phyloP scores from a whole-genome alignment of 2,888 invertebrate species.

The Athalia cordata region DNA sequence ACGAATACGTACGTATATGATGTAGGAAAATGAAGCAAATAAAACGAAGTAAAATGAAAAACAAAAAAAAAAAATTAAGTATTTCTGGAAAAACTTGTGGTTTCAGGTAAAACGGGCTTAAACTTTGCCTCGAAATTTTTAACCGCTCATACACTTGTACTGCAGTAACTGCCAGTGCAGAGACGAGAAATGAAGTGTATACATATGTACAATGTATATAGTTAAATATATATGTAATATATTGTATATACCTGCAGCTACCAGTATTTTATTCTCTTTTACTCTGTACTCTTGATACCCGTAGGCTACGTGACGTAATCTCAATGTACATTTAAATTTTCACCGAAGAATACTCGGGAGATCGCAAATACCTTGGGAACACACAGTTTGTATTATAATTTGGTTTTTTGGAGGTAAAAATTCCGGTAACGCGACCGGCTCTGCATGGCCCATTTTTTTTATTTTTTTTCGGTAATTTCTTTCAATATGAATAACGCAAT shows the following conservation, averaged over 20 bases:
- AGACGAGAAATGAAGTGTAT: too few species aligned
- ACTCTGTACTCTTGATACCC: background rate
- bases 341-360: background rate
- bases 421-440: too few species aligned
- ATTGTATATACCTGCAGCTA: background rate
- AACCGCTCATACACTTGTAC: conserved; percentile 11
- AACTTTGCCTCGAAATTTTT: conserved; percentile 22
- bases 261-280: background rate
- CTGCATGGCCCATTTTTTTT: too few species aligned
- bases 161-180: too few species aligned
- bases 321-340: conserved; percentile 6
- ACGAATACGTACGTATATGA: background rate
- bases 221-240: background rate
- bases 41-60: background rate
- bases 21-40: background rate
- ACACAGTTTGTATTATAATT: background rate
- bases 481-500: too few species aligned
- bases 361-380: background rate
- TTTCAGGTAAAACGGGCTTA: conserved; percentile 27
- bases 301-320: conserved; percentile 21
- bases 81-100: background rate
- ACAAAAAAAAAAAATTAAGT: background rate
- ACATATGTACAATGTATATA: too few species aligned
- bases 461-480: too few species aligned
- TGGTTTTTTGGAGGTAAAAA: too few species aligned